These are phyloP conservation scores for Mastomys natalensis DNA, from an alignment of 2,113 vertebrate genomes.

Conservation along the genomic window DNA sequence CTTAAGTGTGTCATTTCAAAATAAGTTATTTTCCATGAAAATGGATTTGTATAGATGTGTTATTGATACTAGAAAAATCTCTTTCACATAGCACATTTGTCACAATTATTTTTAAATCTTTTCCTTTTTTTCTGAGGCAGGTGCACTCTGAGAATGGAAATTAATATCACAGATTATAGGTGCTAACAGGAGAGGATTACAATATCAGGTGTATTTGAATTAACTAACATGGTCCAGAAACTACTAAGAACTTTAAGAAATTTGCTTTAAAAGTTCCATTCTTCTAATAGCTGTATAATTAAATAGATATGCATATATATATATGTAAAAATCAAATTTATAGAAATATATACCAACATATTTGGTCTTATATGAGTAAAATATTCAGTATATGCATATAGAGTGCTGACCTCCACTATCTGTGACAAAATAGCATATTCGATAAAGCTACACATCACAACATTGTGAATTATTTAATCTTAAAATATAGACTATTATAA, in stretches of 20 bases:
- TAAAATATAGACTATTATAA: neutral
- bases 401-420: neutral
- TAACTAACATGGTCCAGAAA: neutral
- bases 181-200: neutral
- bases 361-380: neutral
- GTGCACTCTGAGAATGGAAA: neutral
- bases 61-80: neutral
- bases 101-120: neutral
- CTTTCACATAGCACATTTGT: neutral
- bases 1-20: neutral
- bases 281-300: neutral
- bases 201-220: neutral
- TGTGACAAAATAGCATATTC: neutral
- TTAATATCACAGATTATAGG: neutral
- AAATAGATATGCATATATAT: neutral
- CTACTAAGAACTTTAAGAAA: neutral
- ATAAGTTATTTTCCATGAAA: neutral
- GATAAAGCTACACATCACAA: neutral
- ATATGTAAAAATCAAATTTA: neutral
- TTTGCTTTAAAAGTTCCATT: neutral
- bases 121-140: neutral
- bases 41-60: neutral
- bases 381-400: neutral
- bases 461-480: neutral
- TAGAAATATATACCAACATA: neutral